Percentiles rank a stretch among this genome's conserved stretches.
Conservation (phyloP, 2,797 vertebrate genomes). For the Spatula clypeata region DNA sequence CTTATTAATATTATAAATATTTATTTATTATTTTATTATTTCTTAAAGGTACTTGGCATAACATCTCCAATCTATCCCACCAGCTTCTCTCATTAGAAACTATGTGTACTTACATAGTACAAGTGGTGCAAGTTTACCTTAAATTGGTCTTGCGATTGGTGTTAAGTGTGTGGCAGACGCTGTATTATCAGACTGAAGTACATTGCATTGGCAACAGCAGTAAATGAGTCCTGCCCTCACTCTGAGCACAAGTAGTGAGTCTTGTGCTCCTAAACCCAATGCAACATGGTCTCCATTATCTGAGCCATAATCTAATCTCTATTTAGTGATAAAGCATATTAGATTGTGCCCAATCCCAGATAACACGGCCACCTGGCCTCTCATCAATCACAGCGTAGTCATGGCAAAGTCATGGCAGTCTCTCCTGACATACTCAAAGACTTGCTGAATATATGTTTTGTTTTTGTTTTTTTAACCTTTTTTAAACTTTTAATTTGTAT, state of each 20-base stretch:
- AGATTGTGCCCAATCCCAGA: neutral
- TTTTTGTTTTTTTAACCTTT: no score
- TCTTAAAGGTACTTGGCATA: neutral
- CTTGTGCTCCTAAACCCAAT: neutral
- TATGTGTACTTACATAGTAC: neutral
- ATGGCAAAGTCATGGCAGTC: rapidly evolving
- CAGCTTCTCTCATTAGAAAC: neutral
- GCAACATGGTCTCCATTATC: rapidly evolving
- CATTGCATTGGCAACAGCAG: rapidly evolving
- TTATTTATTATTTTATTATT: slow-evolving; percentile 53
- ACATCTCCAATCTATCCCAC: neutral
- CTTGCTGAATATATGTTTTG: neutral
- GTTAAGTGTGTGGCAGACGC: neutral
- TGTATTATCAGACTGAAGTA: rapidly evolving
- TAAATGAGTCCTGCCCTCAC: neutral
- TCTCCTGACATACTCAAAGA: neutral
- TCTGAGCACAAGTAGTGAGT: neutral
- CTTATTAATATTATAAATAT: slow-evolving; percentile 33
- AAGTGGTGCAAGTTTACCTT: neutral
- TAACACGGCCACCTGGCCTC: rapidly evolving
- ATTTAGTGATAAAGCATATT: neutral
- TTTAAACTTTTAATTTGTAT: neutral
- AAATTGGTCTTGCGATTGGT: neutral
- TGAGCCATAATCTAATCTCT: neutral
- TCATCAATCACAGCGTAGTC: rapidly evolving